These are phyloP conservation scores for Melikaiella ostensackeni DNA, from an alignment of 2,888 invertebrate genomes.

Conservation along the genomic window DNA sequence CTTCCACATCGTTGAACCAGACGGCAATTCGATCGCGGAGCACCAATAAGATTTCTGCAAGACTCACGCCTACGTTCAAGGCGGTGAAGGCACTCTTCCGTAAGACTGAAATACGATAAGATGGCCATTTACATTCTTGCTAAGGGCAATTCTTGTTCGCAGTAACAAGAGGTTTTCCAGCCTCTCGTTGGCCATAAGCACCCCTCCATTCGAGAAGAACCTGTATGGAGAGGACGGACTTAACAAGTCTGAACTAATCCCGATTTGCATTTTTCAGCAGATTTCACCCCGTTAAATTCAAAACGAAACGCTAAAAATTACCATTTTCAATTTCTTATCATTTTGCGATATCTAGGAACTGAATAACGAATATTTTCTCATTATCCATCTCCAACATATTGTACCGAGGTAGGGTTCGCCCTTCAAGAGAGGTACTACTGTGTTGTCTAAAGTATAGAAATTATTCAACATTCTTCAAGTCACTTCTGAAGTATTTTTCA, in stretches of 20 bases:
- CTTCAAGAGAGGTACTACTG: too few species aligned
- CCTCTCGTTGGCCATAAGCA: constrained; percentile 45
- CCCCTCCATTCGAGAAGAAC: constrained; percentile 1
- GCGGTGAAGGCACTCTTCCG: constrained; percentile 50
- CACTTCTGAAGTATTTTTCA: too few species aligned
- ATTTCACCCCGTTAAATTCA: constrained; percentile 19
- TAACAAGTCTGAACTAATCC: constrained; percentile 52
- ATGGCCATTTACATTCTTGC: constrained; percentile 69
- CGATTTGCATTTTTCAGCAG: constrained; percentile 47
- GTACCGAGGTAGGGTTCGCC: too few species aligned
- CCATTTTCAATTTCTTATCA: background rate
- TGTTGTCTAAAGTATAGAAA: background rate
- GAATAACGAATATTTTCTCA: background rate
- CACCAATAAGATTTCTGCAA: constrained; percentile 62
- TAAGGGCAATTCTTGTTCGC: constrained; percentile 67
- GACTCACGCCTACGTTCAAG: constrained; percentile 51
- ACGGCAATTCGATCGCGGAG: constrained; percentile 60
- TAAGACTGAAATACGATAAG: constrained; percentile 63
- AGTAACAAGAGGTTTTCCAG: constrained; percentile 62
- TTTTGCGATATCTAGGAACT: constrained; percentile 1
- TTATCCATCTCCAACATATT: too few species aligned
- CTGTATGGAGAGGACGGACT: constrained; percentile 45
- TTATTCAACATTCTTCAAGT: background rate
- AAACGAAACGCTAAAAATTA: background rate
- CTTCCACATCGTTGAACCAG: constrained; percentile 60